Base-by-base conservation (phyloP, 2,888 invertebrate species). In the Seladonia tumulorum region DNA sequence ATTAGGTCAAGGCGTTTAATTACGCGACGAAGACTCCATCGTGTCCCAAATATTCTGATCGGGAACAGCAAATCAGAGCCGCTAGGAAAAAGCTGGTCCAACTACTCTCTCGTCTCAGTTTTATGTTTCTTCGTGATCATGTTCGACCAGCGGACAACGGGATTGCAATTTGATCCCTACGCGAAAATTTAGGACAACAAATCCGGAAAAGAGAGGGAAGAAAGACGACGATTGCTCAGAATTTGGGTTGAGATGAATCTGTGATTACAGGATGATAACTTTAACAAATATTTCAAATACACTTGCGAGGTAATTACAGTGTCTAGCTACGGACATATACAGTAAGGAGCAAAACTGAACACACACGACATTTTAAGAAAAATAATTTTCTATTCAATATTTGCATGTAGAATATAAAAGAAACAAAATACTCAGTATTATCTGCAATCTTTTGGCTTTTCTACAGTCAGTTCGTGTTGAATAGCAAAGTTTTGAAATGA, bases 1-100 rank as follows among this genome's bases (percentile, higher is more conserved):
- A 86, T 80, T 81, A 78, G 83, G 88, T 83, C 88, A 86, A 88
- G 88, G 83, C 63, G 78, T 77, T 86, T 77, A 68, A 74, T 86
- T 86, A 78, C 82, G 71, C 68, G 70, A 25, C 7, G 77, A 80
- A 82, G 73, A 83, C 68, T 53, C 29, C 73, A 35, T 45, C 47
- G 74, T 60, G 72, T 60, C 80, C 81, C 42, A 83, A 86, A 86
- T 80, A 66, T 86, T 42, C 29, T 47, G 66, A 70, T 71, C 70
- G 60, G 18, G 47, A 49, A 63, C n/a, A 57, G 53, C 79, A 25
- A 79, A 66, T 57, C 29, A 47, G 47, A 49, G 3, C 60, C n/a
- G 29, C 49, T 42, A 42, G n/a, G 16, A 35, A 8, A 63, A 8
- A 63, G 7, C 10, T 45, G 35, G 66, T 22, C 66, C 35, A 35